phyloP scores from a whole-genome alignment of 2,888 invertebrate species.

The Microchrysa polita region DNA sequence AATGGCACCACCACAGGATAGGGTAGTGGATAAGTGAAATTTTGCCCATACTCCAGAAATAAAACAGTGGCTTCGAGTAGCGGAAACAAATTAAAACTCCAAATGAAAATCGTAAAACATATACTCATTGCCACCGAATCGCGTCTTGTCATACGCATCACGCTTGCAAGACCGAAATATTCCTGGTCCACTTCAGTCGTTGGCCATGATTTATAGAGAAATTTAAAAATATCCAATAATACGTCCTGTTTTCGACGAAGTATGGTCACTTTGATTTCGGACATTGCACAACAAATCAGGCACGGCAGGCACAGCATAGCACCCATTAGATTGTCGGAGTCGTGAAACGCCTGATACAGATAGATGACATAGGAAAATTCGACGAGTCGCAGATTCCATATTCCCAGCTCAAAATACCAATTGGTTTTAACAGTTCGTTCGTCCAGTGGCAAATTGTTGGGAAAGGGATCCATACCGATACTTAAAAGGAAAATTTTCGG shows the following conservation, averaged over 20 bases:
- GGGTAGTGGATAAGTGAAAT: constrained; percentile 22
- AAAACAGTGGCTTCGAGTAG: neutral
- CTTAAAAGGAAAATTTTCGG: neutral
- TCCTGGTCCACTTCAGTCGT: neutral
- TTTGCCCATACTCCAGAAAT: neutral
- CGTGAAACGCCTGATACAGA: constrained; percentile 8
- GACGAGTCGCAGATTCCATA: constrained; percentile 24
- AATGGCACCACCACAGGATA: constrained; percentile 26
- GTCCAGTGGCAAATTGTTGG: neutral
- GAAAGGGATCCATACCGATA: constrained; percentile 14
- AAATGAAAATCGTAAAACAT: constrained; percentile 21
- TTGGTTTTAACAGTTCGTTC: constrained; percentile 2
- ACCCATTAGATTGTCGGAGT: constrained; percentile 2
- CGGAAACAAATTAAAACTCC: constrained; percentile 39
- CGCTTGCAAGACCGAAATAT: constrained; percentile 7
- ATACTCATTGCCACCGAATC: neutral
- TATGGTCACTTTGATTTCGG: constrained; percentile 22
- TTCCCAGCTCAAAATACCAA: constrained; percentile 1
- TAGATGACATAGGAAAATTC: constrained; percentile 28
- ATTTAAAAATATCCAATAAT: constrained; percentile 5
- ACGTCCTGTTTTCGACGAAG: constrained; percentile 7
- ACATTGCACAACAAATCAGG: constrained; percentile 17
- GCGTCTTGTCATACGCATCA: neutral
- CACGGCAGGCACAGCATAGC: constrained; percentile 21
- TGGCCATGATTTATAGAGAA: constrained; percentile 22